A percentile compares a stretch with the other conserved stretches of the same genome.
These are phyloP conservation scores for Drosophila baimaii DNA, from an alignment of 1,140 invertebrate species.

Conservation along the genomic window DNA sequence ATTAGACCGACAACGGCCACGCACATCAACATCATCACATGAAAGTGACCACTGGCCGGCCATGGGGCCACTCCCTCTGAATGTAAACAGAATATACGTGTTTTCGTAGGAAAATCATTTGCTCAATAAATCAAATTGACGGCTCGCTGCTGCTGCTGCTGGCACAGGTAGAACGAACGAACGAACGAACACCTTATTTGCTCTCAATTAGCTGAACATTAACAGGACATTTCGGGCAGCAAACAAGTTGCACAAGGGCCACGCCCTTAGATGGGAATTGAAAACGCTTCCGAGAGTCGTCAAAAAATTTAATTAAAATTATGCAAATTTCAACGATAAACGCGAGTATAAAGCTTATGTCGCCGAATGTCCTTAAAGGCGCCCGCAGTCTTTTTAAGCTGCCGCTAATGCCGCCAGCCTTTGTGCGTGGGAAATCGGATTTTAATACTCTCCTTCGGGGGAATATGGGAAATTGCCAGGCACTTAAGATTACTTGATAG, in stretches of 20 bases:
- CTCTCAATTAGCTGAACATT: slow-evolving; percentile 72
- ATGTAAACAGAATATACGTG: slow-evolving; percentile 44
- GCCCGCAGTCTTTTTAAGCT: slow-evolving; percentile 21
- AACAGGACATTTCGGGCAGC: slow-evolving; percentile 46
- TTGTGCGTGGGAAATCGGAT: slow-evolving; percentile 22
- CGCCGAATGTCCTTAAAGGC: slow-evolving; percentile 14
- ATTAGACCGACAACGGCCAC: slow-evolving; percentile 60
- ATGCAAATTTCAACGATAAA: slow-evolving; percentile 59
- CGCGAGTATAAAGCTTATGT: slow-evolving; percentile 40
- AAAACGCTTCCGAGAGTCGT: slow-evolving; percentile 33
- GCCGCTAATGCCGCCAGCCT: slow-evolving; percentile 22
- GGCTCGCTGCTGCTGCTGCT: slow-evolving; percentile 25
- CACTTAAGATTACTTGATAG: background rate
- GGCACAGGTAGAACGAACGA: slow-evolving; percentile 27
- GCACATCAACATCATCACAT: slow-evolving; percentile 46
- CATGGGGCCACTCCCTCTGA: slow-evolving; percentile 36
- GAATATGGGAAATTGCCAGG: background rate
- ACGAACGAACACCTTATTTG: slow-evolving; percentile 56
- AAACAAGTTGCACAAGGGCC: slow-evolving; percentile 21
- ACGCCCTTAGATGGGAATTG: slow-evolving; percentile 20
- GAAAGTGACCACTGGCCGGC: slow-evolving; percentile 31
- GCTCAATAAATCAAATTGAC: slow-evolving; percentile 72
- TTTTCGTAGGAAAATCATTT: slow-evolving; percentile 69
- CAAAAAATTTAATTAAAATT: slow-evolving; percentile 68
- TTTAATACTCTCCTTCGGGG: background rate